A percentile compares a stretch with the other conserved stretches of the same genome.
Evolutionary conservation across 2,888 invertebrate genomes (phyloP).

Genomic region (Bruchidius siliquastri): DNA sequence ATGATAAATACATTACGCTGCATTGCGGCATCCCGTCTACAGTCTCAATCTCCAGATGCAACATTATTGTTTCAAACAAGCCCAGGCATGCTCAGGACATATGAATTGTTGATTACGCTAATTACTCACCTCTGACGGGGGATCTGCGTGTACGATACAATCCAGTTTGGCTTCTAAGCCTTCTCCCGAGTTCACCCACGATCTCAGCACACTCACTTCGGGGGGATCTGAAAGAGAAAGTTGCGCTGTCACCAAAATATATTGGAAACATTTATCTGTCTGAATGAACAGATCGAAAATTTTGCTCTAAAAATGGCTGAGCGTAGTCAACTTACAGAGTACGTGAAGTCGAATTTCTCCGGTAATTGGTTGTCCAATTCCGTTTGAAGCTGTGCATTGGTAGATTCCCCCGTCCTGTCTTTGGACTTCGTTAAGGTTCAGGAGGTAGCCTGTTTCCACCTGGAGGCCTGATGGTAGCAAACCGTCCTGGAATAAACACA

Average conservation of each 20-base stretch:
- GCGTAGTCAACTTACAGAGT: conserved; percentile 43
- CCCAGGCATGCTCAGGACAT: neutral
- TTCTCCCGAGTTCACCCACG: conserved; percentile 61
- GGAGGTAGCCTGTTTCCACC: conserved; percentile 43
- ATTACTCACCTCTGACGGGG: conserved; percentile 43
- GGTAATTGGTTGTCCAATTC: conserved; percentile 47
- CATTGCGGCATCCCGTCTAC: neutral
- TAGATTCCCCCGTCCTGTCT: conserved; percentile 49
- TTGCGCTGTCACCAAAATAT: too few species aligned
- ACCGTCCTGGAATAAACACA: conserved; percentile 38
- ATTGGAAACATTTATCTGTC: too few species aligned
- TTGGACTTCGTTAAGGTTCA: conserved; percentile 44
- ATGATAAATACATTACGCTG: neutral
- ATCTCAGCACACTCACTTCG: conserved; percentile 58
- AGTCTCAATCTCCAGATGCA: neutral
- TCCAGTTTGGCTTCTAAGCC: conserved; percentile 59
- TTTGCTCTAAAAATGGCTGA: too few species aligned
- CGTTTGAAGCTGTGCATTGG: conserved; percentile 51
- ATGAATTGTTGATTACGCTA: neutral
- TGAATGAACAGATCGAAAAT: too few species aligned
- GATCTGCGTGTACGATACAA: conserved; percentile 59
- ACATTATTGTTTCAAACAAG: neutral
- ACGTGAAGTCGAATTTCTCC: conserved; percentile 46
- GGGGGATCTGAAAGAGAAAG: conserved; percentile 52
- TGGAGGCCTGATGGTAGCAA: conserved; percentile 44